A percentile compares a stretch with the other conserved stretches of the same genome.
These are phyloP conservation scores for Rostratula benghalensis DNA, from an alignment of 2,113 vertebrate species.

Conservation along the genomic window DNA sequence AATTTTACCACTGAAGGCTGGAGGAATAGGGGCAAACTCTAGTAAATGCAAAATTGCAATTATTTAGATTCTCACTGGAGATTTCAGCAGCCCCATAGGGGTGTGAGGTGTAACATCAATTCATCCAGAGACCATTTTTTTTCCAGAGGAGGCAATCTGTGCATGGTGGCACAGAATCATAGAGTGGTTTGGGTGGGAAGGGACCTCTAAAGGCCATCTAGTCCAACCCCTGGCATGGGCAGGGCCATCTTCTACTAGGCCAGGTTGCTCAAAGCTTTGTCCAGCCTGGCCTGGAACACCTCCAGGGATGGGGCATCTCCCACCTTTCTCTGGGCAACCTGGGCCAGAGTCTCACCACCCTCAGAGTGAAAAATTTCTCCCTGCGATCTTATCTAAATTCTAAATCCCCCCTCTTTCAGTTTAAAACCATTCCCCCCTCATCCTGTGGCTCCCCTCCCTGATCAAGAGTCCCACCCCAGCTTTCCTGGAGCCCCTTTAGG, in stretches of 20 bases:
- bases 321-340: neutral
- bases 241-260: neutral
- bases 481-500: too few species aligned
- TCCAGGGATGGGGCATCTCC: neutral
- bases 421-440: neutral
- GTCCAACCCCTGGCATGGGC: neutral
- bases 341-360: neutral
- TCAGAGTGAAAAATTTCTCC: accelerated
- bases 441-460: neutral
- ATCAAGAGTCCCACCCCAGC: too few species aligned
- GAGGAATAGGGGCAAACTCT: neutral
- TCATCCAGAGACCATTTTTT: neutral
- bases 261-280: neutral
- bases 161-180: too few species aligned
- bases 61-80: neutral
- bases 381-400: neutral
- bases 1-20: neutral
- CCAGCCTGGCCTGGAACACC: neutral
- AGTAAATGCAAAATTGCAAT: neutral
- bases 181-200: neutral
- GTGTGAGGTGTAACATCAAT: neutral
- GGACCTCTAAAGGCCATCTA: neutral
- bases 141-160: neutral
- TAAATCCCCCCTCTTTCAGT: neutral
- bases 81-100: too few species aligned